Percentiles rank a stretch among this genome's conserved stretches.
These are phyloP conservation scores for Xylota segnis DNA, from an alignment of 2,888 invertebrate species.

Conservation along the genomic window DNA sequence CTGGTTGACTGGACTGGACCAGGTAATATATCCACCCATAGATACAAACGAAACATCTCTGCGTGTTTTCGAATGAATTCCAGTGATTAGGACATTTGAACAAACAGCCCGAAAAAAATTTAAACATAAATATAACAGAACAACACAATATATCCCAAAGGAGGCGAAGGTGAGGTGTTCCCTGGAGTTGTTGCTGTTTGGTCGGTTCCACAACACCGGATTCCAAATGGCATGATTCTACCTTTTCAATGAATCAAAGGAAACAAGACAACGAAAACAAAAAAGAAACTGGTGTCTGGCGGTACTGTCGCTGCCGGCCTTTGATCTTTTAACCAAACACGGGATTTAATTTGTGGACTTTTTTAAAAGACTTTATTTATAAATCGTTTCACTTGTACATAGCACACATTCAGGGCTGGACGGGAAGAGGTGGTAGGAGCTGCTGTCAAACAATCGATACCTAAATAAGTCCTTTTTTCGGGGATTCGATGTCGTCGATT, in stretches of 20 bases:
- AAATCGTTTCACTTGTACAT: slow-evolving; percentile 62
- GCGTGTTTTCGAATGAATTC: slow-evolving; percentile 70
- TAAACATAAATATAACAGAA: slow-evolving; percentile 57
- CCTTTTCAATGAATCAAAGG: slow-evolving; percentile 68
- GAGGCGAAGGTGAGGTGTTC: slow-evolving; percentile 41
- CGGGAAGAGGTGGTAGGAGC: not conserved
- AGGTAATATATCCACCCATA: slow-evolving; percentile 60
- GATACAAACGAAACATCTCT: slow-evolving; percentile 43
- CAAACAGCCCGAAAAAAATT: slow-evolving; percentile 53
- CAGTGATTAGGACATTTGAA: slow-evolving; percentile 70
- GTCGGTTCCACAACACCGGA: slow-evolving; percentile 55
- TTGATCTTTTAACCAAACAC: slow-evolving; percentile 77
- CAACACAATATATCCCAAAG: slow-evolving; percentile 37
- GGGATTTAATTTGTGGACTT: slow-evolving; percentile 75
- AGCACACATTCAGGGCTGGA: not conserved
- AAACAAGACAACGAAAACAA: slow-evolving; percentile 27
- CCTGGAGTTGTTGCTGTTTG: slow-evolving; percentile 49
- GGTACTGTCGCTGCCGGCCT: slow-evolving; percentile 56
- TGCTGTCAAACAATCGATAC: slow-evolving; percentile 66
- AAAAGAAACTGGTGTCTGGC: slow-evolving; percentile 66
- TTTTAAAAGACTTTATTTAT: slow-evolving; percentile 74
- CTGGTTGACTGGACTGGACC: slow-evolving; percentile 7
- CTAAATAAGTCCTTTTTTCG: slow-evolving; percentile 65
- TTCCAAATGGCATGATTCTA: slow-evolving; percentile 51
- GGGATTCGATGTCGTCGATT: slow-evolving; percentile 58